Evolutionary conservation across 2,113 vertebrate genomes (phyloP).

Genomic region (Polypterus bichir): DNA sequence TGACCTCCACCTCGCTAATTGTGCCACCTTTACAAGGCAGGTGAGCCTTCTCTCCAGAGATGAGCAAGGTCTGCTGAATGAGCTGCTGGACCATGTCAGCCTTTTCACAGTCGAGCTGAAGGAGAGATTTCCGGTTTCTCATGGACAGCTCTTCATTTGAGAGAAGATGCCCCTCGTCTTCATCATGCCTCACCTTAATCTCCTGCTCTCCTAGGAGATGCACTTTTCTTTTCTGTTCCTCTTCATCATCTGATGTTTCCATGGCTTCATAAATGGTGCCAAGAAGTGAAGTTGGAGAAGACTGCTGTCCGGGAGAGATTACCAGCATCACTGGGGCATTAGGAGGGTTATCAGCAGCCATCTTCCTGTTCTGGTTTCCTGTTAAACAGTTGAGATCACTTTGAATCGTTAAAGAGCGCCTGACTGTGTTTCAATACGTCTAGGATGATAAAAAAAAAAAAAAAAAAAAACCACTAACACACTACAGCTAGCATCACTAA

Average conservation of each 20-base stretch:
- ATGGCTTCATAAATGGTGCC: conserved; percentile 54
- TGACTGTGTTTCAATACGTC: conserved; percentile 16
- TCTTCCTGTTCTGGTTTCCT: conserved; percentile 26
- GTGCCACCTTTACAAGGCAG: conserved; percentile 45
- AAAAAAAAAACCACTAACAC: neutral
- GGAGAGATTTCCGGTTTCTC: conserved; percentile 6
- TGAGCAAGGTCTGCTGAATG: conserved; percentile 67
- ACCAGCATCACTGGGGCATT: conserved; percentile 18
- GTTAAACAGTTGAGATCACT: conserved; percentile 53
- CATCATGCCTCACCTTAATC: neutral
- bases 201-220: conserved; percentile 10
- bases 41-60: conserved; percentile 47
- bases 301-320: conserved; percentile 23
- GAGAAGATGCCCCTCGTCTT: neutral
- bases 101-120: conserved; percentile 29
- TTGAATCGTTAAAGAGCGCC: conserved; percentile 32
- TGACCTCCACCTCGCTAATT: conserved; percentile 66
- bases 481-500: neutral
- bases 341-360: neutral
- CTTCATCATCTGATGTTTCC: conserved; percentile 44
- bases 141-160: neutral
- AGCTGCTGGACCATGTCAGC: conserved; percentile 74
- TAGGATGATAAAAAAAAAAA: neutral
- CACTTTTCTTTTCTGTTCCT: conserved; percentile 16
- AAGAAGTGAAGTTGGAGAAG: conserved; percentile 44